Base-by-base conservation (phyloP, 2,888 invertebrate genomes). In the Pachycephus smyrnensis region DNA sequence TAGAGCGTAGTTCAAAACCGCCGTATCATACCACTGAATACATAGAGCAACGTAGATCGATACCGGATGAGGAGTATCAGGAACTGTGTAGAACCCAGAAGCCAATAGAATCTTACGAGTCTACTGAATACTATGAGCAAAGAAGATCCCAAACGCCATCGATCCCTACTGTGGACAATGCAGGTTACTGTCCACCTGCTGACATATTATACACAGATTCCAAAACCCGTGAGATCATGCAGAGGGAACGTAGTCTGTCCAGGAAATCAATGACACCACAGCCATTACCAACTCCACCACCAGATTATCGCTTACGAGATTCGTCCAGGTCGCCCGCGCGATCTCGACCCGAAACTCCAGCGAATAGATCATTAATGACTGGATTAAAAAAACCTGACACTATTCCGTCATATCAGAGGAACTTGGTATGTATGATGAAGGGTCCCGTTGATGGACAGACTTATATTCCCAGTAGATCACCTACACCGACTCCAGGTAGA, bases 391-490 rank as follows among this genome's bases (percentile, higher is more conserved):
- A 95, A 90, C 95, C 96, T 36, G 95, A 96, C 1, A 94, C 96
- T 75, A 94, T 97, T 84, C 97, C 97, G 12, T 94, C 94, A 86
- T 97, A 97, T 89, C 97, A 97, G 91, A 95, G 95, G 91, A 95
- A 95, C 90, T 92, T 96, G 84, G 94, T 95, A 55, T 93, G 95
- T n/a, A 94, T 89, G 81, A 86, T 86, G 36, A 89, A 87, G 4
- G 85, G 83, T 1, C 88, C 91, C 0, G 82, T 91, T 0, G 89
- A 91, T 11, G 81, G 85, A 36, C 86, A 88, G 11, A 80, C 87
- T 0, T 91, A 84, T 55, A 79, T 85, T 12, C 88, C 88, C 0
- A 89, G 91, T 55, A 89, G 91, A 82, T 88, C 92, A 3, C 91
- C 91, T 3, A 88, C 90, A 0, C 91, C 91, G 1, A 87, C 90